phyloP scores from a whole-genome alignment of 2,888 invertebrate species.

The Tipula unca region DNA sequence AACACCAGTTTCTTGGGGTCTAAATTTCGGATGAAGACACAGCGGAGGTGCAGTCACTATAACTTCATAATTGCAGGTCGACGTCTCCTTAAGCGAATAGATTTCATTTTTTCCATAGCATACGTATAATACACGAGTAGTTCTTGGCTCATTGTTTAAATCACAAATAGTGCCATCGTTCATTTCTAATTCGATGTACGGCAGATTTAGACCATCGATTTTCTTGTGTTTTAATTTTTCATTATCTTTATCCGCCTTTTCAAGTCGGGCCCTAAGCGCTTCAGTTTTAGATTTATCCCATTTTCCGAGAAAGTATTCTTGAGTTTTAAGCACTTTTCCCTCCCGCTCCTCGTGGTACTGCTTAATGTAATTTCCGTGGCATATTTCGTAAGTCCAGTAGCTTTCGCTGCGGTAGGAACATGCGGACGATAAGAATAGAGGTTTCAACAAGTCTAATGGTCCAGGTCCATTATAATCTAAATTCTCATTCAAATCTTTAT shows the following conservation, averaged over 20 bases:
- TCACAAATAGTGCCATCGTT: slow-evolving; percentile 88
- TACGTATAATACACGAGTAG: slow-evolving; percentile 76
- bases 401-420: slow-evolving; percentile 82
- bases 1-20: slow-evolving; percentile 67
- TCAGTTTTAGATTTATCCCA: slow-evolving; percentile 60
- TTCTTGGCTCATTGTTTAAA: slow-evolving; percentile 73
- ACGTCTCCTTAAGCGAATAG: slow-evolving; percentile 84
- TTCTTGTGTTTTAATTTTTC: slow-evolving; percentile 56
- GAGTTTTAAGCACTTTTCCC: slow-evolving; percentile 70
- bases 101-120: slow-evolving; percentile 91
- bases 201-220: slow-evolving; percentile 81
- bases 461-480: slow-evolving; percentile 35
- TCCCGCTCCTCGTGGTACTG: slow-evolving; percentile 96
- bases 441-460: slow-evolving; percentile 66
- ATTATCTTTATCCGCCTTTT: slow-evolving; percentile 42
- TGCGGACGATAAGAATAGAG: slow-evolving; percentile 65
- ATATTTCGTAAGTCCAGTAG: slow-evolving; percentile 96
- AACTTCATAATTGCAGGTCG: slow-evolving; percentile 90
- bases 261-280: slow-evolving; percentile 47
- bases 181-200: slow-evolving; percentile 81
- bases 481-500: slow-evolving; percentile 36
- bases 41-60: slow-evolving; percentile 79
- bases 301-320: slow-evolving; percentile 78
- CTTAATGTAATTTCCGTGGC: slow-evolving; percentile 82
- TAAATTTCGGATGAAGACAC: slow-evolving; percentile 84